A percentile compares a stretch with the other conserved stretches of the same genome.
Evolutionary conservation across 1,140 invertebrate genomes (phyloP).

Genomic region (Drosophila elegans): DNA sequence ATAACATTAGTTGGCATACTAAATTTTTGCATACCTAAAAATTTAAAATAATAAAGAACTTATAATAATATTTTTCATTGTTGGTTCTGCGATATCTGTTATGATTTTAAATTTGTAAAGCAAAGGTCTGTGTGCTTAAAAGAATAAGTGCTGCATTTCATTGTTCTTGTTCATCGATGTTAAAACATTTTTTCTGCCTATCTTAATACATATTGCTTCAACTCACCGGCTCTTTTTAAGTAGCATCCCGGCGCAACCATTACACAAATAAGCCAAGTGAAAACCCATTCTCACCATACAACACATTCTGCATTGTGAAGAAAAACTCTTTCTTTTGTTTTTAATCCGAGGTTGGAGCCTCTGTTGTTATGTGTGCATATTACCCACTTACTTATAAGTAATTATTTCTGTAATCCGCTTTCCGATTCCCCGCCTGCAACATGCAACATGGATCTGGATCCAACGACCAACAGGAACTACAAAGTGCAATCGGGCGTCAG

Average conservation of each 20-base stretch:
- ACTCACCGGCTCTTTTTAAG: not conserved
- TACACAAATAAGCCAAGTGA: slow-evolving; percentile 15
- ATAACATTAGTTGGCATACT: too few species aligned
- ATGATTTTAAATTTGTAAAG: not conserved
- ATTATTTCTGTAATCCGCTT: slow-evolving; percentile 84
- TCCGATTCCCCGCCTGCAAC: slow-evolving; percentile 35
- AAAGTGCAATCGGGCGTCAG: slow-evolving; percentile 87
- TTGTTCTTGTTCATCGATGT: too few species aligned
- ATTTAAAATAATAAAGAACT: too few species aligned
- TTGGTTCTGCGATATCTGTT: too few species aligned
- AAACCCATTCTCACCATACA: not conserved
- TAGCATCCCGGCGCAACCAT: slow-evolving; percentile 9
- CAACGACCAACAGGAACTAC: slow-evolving; percentile 88
- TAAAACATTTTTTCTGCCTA: too few species aligned
- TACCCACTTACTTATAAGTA: slow-evolving; percentile 80
- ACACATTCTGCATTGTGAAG: slow-evolving; percentile 6
- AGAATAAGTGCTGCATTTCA: not conserved
- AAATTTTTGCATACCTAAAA: too few species aligned
- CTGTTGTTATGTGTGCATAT: slow-evolving; percentile 43
- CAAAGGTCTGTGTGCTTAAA: not conserved
- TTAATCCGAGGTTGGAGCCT: slow-evolving; percentile 5
- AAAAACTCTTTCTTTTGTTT: slow-evolving; percentile 37
- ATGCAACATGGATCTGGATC: slow-evolving; percentile 9
- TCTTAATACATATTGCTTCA: not conserved
- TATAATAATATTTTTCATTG: too few species aligned